These are phyloP conservation scores for Chorisops tibialis DNA, from an alignment of 2,888 invertebrate species.

Conservation along the genomic window DNA sequence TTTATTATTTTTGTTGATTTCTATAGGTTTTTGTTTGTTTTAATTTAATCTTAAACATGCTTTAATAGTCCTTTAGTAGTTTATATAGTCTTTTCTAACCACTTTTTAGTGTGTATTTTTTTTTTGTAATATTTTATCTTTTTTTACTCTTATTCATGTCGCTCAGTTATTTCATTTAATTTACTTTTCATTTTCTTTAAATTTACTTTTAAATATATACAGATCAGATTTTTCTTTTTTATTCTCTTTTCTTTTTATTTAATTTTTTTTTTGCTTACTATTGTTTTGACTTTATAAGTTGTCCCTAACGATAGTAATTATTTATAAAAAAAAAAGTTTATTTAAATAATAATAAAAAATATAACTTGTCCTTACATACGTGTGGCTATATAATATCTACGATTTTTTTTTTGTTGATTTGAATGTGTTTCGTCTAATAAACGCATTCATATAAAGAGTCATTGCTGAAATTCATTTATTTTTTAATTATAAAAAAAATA, in stretches of 20 bases:
- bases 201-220: constrained; percentile 24
- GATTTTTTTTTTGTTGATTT: not conserved
- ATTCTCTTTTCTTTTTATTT: constrained; percentile 7
- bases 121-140: not conserved
- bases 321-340: constrained; percentile 23
- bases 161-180: constrained; percentile 14
- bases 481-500: not conserved
- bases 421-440: not conserved
- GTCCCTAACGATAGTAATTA: constrained; percentile 8
- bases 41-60: constrained; percentile 7
- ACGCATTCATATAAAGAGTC: constrained; percentile 7
- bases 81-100: constrained; percentile 10
- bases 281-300: constrained; percentile 23
- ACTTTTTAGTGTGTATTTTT: constrained; percentile 5
- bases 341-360: constrained; percentile 24
- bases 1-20: constrained; percentile 1
- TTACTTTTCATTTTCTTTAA: constrained; percentile 13
- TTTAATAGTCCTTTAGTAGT: constrained; percentile 6
- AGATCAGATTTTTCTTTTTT: constrained; percentile 23
- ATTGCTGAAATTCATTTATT: constrained; percentile 15
- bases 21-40: not conserved
- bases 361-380: constrained; percentile 18
- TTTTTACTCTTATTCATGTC: not conserved
- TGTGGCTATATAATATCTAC: constrained; percentile 23
- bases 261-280: constrained; percentile 2